Evolutionary conservation across 2,888 invertebrate species (phyloP).

Genomic region (Synanthedon tipuliformis): DNA sequence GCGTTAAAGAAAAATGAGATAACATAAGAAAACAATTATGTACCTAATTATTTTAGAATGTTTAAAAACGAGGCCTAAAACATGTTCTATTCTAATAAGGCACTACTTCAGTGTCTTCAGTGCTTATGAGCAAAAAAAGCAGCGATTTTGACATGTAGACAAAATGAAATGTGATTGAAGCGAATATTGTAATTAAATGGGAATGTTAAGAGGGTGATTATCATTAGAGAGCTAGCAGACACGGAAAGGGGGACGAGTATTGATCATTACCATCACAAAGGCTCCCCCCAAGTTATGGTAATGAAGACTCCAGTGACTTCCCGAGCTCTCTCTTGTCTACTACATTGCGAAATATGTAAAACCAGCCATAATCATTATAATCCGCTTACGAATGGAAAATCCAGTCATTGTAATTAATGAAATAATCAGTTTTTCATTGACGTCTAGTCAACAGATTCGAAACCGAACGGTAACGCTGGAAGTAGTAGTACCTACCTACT

Average conservation of each 20-base stretch:
- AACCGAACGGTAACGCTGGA: no score
- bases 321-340: neutral
- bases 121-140: neutral
- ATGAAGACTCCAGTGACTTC: constrained; percentile 4
- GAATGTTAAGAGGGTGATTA: constrained; percentile 22
- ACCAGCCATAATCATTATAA: neutral
- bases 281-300: constrained; percentile 10
- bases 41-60: no score
- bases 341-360: neutral
- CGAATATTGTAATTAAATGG: constrained; percentile 13
- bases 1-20: no score
- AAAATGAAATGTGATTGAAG: constrained; percentile 2
- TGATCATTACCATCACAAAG: constrained; percentile 14
- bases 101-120: no score
- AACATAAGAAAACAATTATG: no score
- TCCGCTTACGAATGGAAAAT: no score
- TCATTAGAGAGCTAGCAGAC: constrained; percentile 8
- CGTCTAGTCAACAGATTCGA: no score
- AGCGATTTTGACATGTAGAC: neutral
- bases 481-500: no score
- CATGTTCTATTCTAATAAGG: no score
- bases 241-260: constrained; percentile 6
- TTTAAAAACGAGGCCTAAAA: no score
- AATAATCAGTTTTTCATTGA: no score
- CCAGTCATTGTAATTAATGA: no score